phyloP scores from a whole-genome alignment of 2,113 vertebrate genomes.

The Hemiprocne comata region DNA sequence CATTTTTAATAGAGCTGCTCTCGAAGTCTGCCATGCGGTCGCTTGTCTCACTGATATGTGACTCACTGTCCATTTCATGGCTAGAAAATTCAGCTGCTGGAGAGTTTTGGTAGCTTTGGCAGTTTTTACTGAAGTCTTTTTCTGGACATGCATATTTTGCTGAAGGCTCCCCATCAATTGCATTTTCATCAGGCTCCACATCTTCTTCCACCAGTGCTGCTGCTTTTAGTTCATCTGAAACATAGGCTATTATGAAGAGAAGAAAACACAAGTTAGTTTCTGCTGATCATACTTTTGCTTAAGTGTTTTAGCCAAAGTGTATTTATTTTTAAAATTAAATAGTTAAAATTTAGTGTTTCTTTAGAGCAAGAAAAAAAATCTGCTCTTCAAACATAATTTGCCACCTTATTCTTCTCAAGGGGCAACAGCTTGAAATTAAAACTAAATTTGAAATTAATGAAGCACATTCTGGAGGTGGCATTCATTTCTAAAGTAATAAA shows the following conservation, averaged over 20 bases:
- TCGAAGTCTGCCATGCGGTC: conserved; percentile 98
- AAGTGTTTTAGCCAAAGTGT: conserved; percentile 29
- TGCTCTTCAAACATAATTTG: conserved; percentile 98
- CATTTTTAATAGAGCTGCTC: conserved; percentile 91
- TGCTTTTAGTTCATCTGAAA: conserved; percentile 94
- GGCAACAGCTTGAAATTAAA: conserved; percentile 99
- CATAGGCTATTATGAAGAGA: conserved; percentile 82
- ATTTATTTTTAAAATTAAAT: conserved; percentile 79
- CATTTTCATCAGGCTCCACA: conserved; percentile 85
- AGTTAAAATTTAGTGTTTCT: conserved; percentile 83
- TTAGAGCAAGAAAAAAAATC: conserved; percentile 83
- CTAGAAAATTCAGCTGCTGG: conserved; percentile 93
- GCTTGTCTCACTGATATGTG: conserved; percentile 95
- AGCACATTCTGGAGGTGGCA: conserved; percentile 99
- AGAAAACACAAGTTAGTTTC: conserved; percentile 66
- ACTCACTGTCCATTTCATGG: conserved; percentile 98
- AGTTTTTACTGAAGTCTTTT: conserved; percentile 88
- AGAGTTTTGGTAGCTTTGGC: conserved; percentile 89
- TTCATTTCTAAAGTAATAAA: conserved; percentile 99
- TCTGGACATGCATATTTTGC: conserved; percentile 90
- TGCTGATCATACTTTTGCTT: conserved; percentile 15
- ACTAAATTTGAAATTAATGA: conserved; percentile 99
- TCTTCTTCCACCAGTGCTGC: conserved; percentile 91
- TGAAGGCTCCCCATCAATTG: conserved; percentile 88
- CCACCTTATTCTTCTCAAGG: conserved; percentile 99